Base-by-base conservation (phyloP, 2,888 invertebrate species). In the Tanypteryx hageni region DNA sequence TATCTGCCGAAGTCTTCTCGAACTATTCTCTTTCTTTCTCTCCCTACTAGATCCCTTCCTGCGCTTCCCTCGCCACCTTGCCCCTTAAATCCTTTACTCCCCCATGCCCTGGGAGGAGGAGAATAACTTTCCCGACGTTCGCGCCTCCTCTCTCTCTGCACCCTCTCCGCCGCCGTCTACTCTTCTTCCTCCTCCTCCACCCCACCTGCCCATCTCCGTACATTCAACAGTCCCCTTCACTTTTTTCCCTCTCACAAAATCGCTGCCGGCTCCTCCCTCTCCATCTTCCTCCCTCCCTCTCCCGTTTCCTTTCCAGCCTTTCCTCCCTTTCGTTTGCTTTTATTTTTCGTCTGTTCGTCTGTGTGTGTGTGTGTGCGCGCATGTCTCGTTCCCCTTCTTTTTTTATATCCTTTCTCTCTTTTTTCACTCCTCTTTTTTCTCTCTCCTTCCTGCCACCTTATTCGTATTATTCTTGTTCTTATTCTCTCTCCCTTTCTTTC, bases 401-500 rank as follows among this genome's bases (percentile, higher is more conserved):
- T 44, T 76, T 76, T 57, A n/a, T 76, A 7, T 57, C 22, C 7
- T 22, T 44, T 59, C 27, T 31, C 61, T 89, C n/a, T 59, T 0
- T 11, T 18, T 89, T 27, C 61, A 27, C 11, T n/a, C 0, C 44
- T n/a, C 1, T 16, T 61, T 59, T n/a, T 93, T 92, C 93, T 93
- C 93, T 93, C 93, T 93, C 93, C 93, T 92, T 93, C 93, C 93
- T 93, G 91, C 92, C 81, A 92, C 68, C 44, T n/a, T n/a, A n/a
- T n/a, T n/a, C n/a, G n/a, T n/a, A n/a, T n/a, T n/a, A n/a, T n/a
- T n/a, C n/a, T n/a, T n/a, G n/a, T n/a, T n/a, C n/a, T n/a, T n/a
- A n/a, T n/a, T n/a, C n/a, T 92, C 91, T 83, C 92, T 91, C 92
- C 93, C 93, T 92, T 91, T 92, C 92, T 82, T 86, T 83, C 91